Evolutionary conservation across 2,888 invertebrate species (phyloP).

Genomic region (Didymodactylos carnosus): DNA sequence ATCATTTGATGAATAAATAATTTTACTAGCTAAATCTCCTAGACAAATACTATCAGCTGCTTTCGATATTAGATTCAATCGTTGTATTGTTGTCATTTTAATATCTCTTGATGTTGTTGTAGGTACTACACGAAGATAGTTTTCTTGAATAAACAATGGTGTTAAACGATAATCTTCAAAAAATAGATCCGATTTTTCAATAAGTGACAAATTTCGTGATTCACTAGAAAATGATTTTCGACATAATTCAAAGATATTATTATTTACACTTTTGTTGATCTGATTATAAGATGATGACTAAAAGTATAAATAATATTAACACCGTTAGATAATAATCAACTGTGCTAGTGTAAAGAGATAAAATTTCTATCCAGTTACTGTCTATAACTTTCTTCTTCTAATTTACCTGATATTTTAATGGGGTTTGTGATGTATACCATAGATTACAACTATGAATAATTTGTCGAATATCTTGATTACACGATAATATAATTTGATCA

Average conservation of each 20-base stretch:
- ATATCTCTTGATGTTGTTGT: constrained; percentile 16
- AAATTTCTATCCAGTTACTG: neutral
- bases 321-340: neutral
- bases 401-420: too few species aligned
- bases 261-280: constrained; percentile 41
- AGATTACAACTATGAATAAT: constrained; percentile 33
- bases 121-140: constrained; percentile 48
- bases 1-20: constrained; percentile 48
- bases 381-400: too few species aligned
- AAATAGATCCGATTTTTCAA: constrained; percentile 70
- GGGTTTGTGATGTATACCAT: too few species aligned
- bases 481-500: constrained; percentile 59
- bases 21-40: constrained; percentile 63
- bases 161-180: constrained; percentile 87
- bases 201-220: constrained; percentile 37
- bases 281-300: constrained; percentile 35
- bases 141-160: constrained; percentile 93
- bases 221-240: constrained; percentile 63
- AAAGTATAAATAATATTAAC: constrained; percentile 1
- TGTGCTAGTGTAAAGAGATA: neutral
- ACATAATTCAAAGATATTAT: constrained; percentile 78
- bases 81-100: neutral
- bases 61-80: constrained; percentile 48
- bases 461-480: constrained; percentile 80
- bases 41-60: constrained; percentile 65